Conservation (phyloP, 2,113 vertebrate genomes). For the Thermophis baileyi region DNA sequence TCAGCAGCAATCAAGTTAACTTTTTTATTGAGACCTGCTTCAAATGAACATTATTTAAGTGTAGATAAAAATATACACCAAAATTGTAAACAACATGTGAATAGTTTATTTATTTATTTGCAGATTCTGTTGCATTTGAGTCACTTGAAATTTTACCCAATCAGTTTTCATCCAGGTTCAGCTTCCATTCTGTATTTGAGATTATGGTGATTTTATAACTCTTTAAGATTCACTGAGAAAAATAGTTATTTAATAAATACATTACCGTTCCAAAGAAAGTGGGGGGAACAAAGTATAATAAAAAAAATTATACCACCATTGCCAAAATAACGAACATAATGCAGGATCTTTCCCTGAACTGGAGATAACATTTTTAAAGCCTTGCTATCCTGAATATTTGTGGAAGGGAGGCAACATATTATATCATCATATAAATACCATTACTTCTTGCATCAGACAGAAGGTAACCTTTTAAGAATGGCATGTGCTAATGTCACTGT, state of each 20-base stretch:
- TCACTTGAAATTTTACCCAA: background rate
- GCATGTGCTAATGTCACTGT: background rate
- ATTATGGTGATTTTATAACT: background rate
- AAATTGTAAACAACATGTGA: background rate
- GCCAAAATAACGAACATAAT: background rate
- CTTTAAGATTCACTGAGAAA: background rate
- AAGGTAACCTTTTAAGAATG: background rate
- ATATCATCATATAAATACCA: background rate
- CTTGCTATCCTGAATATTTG: background rate
- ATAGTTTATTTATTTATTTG: background rate
- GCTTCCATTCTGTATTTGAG: background rate
- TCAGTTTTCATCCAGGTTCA: background rate
- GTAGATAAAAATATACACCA: background rate
- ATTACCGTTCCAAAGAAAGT: background rate
- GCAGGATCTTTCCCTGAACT: background rate
- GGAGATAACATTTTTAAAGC: background rate
- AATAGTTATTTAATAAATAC: background rate
- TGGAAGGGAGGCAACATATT: background rate
- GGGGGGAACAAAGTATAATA: background rate
- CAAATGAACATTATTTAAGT: background rate
- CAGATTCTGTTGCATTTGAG: background rate
- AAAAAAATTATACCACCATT: background rate
- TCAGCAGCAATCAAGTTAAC: background rate
- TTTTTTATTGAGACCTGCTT: background rate
- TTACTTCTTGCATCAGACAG: background rate